Evolutionary conservation across 2,888 invertebrate species (phyloP).

Genomic region (Dasysyrphus albostriatus): DNA sequence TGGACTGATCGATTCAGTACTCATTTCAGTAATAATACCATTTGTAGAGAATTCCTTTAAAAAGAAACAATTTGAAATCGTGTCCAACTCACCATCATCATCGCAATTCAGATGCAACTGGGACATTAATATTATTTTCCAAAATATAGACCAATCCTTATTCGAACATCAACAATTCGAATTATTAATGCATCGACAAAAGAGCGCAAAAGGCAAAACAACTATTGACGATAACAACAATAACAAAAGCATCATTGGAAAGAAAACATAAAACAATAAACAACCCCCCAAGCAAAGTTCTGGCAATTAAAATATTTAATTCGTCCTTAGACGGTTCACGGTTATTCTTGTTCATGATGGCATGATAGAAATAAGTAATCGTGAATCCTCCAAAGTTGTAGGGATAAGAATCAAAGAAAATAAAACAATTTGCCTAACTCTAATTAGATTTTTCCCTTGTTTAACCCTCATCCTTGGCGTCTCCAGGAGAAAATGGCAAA

Average conservation of each 20-base stretch:
- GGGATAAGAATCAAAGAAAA: constrained; percentile 77
- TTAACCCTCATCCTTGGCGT: constrained; percentile 34
- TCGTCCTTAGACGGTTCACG: constrained; percentile 47
- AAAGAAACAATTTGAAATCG: constrained; percentile 47
- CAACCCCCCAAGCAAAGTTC: constrained; percentile 56
- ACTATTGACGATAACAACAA: constrained; percentile 35
- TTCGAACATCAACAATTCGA: neutral
- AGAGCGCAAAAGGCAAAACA: neutral
- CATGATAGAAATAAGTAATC: constrained; percentile 51
- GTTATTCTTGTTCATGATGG: neutral
- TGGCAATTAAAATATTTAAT: constrained; percentile 74
- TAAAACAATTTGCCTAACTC: constrained; percentile 78
- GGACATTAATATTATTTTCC: constrained; percentile 29
- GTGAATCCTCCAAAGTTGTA: constrained; percentile 67
- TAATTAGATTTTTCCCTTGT: constrained; percentile 77
- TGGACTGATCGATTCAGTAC: constrained; percentile 40
- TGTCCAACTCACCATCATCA: constrained; percentile 50
- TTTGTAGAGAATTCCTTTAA: constrained; percentile 36
- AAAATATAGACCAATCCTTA: constrained; percentile 14
- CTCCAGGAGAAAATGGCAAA: neutral
- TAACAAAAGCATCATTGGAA: constrained; percentile 50
- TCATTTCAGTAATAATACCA: constrained; percentile 70
- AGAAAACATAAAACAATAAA: constrained; percentile 71
- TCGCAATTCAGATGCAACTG: constrained; percentile 52
- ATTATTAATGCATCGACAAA: constrained; percentile 32